phyloP scores from a whole-genome alignment of 2,113 vertebrate genomes.

The Prolemur simus region DNA sequence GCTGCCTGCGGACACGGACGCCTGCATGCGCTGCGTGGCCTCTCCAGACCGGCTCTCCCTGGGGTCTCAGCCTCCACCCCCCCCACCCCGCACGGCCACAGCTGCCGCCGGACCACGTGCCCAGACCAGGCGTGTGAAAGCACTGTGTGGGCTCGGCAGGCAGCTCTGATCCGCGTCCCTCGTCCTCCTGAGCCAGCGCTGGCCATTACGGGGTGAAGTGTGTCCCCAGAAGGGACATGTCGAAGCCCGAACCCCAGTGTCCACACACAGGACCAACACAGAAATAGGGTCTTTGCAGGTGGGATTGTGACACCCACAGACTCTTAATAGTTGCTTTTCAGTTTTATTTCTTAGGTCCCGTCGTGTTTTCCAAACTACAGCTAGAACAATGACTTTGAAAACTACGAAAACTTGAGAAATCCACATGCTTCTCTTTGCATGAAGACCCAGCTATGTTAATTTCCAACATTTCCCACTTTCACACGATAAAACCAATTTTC shows the following conservation, averaged over 20 bases:
- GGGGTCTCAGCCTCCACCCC: too few species aligned
- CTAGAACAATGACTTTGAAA: not conserved
- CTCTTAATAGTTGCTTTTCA: not conserved
- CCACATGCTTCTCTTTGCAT: not conserved
- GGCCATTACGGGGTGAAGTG: rapidly evolving
- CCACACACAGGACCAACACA: too few species aligned
- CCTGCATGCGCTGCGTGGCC: not conserved
- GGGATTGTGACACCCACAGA: not conserved
- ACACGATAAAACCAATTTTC: not conserved
- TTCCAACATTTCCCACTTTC: not conserved
- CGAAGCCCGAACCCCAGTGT: rapidly evolving
- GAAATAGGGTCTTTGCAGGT: not conserved
- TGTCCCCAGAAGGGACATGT: not conserved
- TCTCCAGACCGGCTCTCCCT: rapidly evolving
- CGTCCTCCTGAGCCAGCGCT: rapidly evolving
- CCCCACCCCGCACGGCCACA: not conserved
- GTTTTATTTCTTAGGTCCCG: not conserved
- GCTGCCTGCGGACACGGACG: rapidly evolving
- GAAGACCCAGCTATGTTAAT: not conserved
- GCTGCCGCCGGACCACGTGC: not conserved
- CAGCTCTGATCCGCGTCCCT: rapidly evolving
- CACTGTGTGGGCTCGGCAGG: not conserved
- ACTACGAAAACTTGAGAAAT: not conserved
- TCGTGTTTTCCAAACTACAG: not conserved
- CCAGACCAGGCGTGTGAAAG: too few species aligned